phyloP scores from a whole-genome alignment of 2,888 invertebrate genomes.

The Physocephala rufipes region DNA sequence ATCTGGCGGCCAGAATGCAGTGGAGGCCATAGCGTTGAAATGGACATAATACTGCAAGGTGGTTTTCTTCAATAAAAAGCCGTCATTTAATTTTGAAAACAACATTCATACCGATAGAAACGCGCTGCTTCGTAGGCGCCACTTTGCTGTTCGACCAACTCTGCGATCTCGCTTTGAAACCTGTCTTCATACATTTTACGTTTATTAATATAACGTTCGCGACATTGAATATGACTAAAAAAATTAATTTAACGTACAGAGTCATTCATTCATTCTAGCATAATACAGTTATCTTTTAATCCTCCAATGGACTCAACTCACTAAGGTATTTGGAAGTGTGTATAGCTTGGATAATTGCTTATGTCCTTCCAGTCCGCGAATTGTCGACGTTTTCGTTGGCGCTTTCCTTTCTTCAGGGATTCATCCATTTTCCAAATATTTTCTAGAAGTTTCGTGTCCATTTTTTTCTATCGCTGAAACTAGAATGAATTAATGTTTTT shows the following conservation, averaged over 20 bases:
- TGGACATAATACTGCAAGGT: conserved; percentile 42
- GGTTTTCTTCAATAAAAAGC: not conserved
- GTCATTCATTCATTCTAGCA: too few species aligned
- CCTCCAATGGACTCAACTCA: too few species aligned
- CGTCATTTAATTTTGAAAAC: not conserved
- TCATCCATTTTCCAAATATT: too few species aligned
- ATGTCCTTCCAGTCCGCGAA: conserved; percentile 15
- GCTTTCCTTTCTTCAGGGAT: too few species aligned
- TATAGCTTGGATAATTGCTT: conserved; percentile 43
- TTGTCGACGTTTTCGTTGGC: too few species aligned
- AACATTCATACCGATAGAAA: conserved; percentile 43
- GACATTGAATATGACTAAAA: conserved; percentile 45
- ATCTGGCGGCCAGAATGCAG: conserved; percentile 48
- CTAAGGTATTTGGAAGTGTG: conserved; percentile 48
- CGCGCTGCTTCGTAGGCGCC: conserved; percentile 48
- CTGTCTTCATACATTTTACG: conserved; percentile 45
- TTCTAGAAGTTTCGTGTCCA: too few species aligned
- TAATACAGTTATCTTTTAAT: too few species aligned
- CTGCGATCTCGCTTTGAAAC: conserved; percentile 46
- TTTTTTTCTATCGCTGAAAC: too few species aligned
- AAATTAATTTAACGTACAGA: too few species aligned
- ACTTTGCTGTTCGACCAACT: conserved; percentile 44
- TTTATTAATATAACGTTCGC: conserved; percentile 43
- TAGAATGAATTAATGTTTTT: too few species aligned
- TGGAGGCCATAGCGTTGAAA: conserved; percentile 49